These are phyloP conservation scores for Polymixis lichenea DNA, from an alignment of 2,888 invertebrate genomes.

Conservation along the genomic window DNA sequence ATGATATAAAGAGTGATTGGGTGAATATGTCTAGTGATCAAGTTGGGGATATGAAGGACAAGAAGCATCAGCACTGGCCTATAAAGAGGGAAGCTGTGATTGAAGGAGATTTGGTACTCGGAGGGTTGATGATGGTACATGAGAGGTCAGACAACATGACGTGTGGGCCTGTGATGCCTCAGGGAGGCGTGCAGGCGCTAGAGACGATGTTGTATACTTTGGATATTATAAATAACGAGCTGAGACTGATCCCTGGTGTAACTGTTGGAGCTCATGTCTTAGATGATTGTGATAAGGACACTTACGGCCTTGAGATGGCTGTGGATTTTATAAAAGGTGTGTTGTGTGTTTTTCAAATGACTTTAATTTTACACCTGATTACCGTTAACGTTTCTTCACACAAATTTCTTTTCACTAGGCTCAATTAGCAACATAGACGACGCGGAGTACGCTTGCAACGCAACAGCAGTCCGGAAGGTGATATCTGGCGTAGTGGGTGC, in stretches of 20 bases:
- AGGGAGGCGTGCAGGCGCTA: constrained; percentile 96
- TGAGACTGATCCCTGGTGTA: constrained; percentile 93
- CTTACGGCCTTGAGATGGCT: constrained; percentile 98
- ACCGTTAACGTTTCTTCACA: not conserved
- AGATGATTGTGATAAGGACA: constrained; percentile 99
- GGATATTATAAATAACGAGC: constrained; percentile 93
- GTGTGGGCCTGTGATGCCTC: constrained; percentile 98
- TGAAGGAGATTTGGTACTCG: constrained; percentile 96
- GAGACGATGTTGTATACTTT: constrained; percentile 98
- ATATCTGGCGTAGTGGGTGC: constrained; percentile 85
- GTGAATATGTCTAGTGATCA: constrained; percentile 84
- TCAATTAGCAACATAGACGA: constrained; percentile 98
- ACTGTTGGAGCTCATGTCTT: constrained; percentile 96
- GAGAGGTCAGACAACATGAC: constrained; percentile 96
- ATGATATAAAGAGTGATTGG: constrained; percentile 80
- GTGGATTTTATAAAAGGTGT: constrained; percentile 99
- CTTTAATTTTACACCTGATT: too few species aligned
- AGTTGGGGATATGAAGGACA: constrained; percentile 83
- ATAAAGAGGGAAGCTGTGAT: constrained; percentile 96
- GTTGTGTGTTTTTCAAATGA: not conserved
- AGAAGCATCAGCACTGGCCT: constrained; percentile 92
- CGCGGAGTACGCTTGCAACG: constrained; percentile 96
- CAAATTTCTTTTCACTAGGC: constrained; percentile 89
- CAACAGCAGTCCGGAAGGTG: constrained; percentile 95
- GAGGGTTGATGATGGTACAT: constrained; percentile 98